Evolutionary conservation across 2,797 vertebrate genomes (phyloP).

Genomic region (Megalops cyprinoides): DNA sequence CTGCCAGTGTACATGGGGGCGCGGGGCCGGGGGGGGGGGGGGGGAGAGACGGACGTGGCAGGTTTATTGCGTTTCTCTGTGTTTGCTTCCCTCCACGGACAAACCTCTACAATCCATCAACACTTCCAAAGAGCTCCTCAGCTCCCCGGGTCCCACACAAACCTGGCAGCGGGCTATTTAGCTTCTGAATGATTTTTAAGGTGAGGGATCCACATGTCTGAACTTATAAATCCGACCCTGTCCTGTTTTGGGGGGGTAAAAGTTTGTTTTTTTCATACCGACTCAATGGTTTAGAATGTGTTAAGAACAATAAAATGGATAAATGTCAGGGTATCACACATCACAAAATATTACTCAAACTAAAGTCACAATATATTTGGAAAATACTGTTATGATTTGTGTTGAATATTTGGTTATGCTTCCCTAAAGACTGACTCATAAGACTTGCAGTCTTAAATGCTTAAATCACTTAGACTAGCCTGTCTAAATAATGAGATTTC

Average conservation of each 20-base stretch:
- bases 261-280: background rate
- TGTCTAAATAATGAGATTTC: background rate
- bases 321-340: background rate
- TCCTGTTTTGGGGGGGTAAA: background rate
- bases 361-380: background rate
- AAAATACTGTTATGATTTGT: background rate
- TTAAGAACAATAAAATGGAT: background rate
- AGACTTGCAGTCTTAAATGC: background rate
- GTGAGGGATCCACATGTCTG: background rate
- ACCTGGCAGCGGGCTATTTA: no score
- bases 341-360: background rate
- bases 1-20: constrained; percentile 58
- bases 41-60: background rate
- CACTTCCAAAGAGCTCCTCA: background rate
- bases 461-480: background rate
- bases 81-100: constrained; percentile 22
- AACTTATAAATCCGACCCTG: background rate
- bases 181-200: background rate
- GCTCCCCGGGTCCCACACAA: background rate
- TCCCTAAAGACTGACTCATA: background rate
- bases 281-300: background rate
- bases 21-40: constrained; percentile 8
- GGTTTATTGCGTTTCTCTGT: constrained; percentile 50
- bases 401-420: background rate
- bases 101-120: constrained; percentile 39